phyloP scores from a whole-genome alignment of 2,888 invertebrate species.

The Bellardia pandia region DNA sequence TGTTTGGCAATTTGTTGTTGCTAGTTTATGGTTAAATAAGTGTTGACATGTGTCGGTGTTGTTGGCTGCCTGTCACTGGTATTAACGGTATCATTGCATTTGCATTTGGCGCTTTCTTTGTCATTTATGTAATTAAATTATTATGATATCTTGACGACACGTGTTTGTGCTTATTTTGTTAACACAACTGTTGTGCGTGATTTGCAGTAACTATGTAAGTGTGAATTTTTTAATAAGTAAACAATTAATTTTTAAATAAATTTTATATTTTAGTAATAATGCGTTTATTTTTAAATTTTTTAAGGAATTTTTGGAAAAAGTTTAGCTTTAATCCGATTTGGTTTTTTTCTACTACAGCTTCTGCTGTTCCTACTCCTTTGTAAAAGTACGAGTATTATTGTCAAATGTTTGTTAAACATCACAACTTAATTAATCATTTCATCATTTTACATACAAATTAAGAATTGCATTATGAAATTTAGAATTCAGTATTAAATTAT shows the following conservation, averaged over 20 bases:
- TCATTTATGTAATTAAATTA: conserved; percentile 75
- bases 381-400: too few relatives aligned
- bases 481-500: too few relatives aligned
- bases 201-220: not conserved
- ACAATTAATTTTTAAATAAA: not conserved
- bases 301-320: too few relatives aligned
- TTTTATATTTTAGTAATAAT: not conserved
- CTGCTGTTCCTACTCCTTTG: too few relatives aligned
- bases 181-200: conserved; percentile 56
- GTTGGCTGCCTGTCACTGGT: conserved; percentile 17
- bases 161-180: conserved; percentile 63
- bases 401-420: too few relatives aligned
- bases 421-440: too few relatives aligned
- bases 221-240: not conserved
- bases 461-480: too few relatives aligned
- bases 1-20: conserved; percentile 49
- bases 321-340: too few relatives aligned
- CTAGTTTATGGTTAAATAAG: conserved; percentile 60
- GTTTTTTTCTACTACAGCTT: too few relatives aligned
- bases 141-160: conserved; percentile 70
- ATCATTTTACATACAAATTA: too few relatives aligned
- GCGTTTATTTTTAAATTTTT: not conserved
- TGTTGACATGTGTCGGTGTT: conserved; percentile 63
- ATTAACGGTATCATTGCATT: conserved; percentile 69
- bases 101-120: conserved; percentile 60